phyloP scores from a whole-genome alignment of 2,888 invertebrate genomes.

The Scaptomyza polygonia region DNA sequence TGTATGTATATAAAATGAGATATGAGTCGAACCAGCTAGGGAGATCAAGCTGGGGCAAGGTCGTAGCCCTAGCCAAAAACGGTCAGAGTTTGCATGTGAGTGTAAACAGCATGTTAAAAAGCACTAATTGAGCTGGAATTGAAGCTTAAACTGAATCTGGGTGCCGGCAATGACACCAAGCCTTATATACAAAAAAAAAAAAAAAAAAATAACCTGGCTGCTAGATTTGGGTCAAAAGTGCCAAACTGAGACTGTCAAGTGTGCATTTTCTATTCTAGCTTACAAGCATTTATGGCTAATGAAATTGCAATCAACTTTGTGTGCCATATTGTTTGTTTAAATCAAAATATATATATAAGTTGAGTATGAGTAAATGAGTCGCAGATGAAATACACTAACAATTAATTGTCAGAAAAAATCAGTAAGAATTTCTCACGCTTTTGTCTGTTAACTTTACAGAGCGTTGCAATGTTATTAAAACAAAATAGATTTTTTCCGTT shows the following conservation, averaged over 20 bases:
- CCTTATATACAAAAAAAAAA: constrained; percentile 13
- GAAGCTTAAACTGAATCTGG: background rate
- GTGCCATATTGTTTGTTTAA: constrained; percentile 1
- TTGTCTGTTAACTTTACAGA: background rate
- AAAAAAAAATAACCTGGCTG: too few species aligned
- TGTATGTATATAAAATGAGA: background rate
- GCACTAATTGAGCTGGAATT: constrained; percentile 39
- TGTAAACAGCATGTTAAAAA: constrained; percentile 35
- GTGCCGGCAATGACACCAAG: constrained; percentile 27
- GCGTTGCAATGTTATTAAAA: background rate
- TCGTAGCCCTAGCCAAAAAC: constrained; percentile 49
- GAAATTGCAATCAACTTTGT: constrained; percentile 58
- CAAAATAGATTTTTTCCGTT: background rate
- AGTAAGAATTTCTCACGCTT: constrained; percentile 7
- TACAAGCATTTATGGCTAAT: constrained; percentile 50
- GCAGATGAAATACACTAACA: constrained; percentile 9
- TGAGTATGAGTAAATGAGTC: background rate
- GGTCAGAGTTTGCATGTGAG: constrained; percentile 36
- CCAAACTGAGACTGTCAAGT: constrained; percentile 69
- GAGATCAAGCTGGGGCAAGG: constrained; percentile 37
- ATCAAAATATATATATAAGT: constrained; percentile 2
- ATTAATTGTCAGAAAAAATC: background rate
- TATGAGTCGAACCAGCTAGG: constrained; percentile 31
- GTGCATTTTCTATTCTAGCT: constrained; percentile 64
- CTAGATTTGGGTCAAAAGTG: constrained; percentile 65